Conservation (phyloP, 2,888 invertebrate species). For the Phengaris alcon region DNA sequence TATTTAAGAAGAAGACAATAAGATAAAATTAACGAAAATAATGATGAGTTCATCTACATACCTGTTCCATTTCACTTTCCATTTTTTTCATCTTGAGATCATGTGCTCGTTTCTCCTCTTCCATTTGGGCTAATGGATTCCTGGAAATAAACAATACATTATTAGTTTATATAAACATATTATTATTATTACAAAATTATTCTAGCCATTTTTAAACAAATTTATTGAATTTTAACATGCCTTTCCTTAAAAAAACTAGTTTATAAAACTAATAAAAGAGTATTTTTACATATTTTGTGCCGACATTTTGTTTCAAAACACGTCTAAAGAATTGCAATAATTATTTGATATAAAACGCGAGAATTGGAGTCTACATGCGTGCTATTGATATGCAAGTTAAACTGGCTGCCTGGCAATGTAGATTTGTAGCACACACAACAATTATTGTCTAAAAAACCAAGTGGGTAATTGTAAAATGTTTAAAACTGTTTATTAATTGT, state of each 20-base stretch:
- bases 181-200: background rate
- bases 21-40: background rate
- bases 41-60: constrained; percentile 36
- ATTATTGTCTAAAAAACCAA: background rate
- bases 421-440: constrained; percentile 2
- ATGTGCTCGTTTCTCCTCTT: constrained; percentile 97
- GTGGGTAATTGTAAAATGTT: background rate
- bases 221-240: background rate
- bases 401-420: background rate
- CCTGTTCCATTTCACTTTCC: constrained; percentile 98
- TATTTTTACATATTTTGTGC: constrained; percentile 4
- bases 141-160: constrained; percentile 73
- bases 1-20: too few relatives aligned
- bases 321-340: background rate
- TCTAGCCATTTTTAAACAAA: background rate
- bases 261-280: background rate
- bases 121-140: constrained; percentile 99
- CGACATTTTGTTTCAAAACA: background rate
- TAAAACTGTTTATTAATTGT: background rate
- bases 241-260: background rate
- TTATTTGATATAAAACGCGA: background rate
- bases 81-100: constrained; percentile 98
- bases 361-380: background rate
- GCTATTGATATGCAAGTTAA: background rate
- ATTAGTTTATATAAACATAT: background rate